Conservation (phyloP, 1,140 invertebrate genomes). For the Lycorma delicatula region DNA sequence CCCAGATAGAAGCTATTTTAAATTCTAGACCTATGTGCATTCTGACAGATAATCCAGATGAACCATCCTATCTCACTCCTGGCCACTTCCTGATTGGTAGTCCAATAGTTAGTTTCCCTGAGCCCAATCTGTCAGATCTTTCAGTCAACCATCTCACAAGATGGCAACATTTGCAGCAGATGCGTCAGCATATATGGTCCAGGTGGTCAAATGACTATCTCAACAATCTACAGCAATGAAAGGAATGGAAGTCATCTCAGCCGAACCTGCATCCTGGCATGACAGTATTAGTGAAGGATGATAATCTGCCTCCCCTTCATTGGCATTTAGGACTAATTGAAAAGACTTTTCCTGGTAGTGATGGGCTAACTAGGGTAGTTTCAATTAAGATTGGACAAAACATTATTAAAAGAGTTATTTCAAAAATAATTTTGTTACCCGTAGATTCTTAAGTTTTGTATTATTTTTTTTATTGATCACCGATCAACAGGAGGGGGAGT, state of each 20-base stretch:
- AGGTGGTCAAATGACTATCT: neutral
- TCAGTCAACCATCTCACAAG: neutral
- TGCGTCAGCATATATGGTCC: neutral
- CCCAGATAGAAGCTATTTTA: too few species aligned
- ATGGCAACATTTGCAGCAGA: neutral
- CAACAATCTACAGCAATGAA: neutral
- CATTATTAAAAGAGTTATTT: too few species aligned
- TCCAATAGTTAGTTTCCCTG: neutral
- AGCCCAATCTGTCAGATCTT: neutral
- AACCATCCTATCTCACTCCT: too few species aligned
- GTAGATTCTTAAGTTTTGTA: too few species aligned
- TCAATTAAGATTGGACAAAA: neutral
- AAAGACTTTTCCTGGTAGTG: neutral
- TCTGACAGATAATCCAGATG: too few species aligned
- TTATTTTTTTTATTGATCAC: too few species aligned
- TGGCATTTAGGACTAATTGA: neutral
- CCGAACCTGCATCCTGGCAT: neutral
- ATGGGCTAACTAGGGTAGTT: neutral
- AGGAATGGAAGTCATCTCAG: neutral
- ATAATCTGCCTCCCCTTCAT: neutral
- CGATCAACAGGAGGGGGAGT: too few species aligned
- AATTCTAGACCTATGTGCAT: too few species aligned
- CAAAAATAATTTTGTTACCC: too few species aligned
- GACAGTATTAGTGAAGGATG: neutral
- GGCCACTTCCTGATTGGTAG: neutral